Evolutionary conservation across 1,140 invertebrate genomes (phyloP).

Genomic region (Diabrotica virgifera): DNA sequence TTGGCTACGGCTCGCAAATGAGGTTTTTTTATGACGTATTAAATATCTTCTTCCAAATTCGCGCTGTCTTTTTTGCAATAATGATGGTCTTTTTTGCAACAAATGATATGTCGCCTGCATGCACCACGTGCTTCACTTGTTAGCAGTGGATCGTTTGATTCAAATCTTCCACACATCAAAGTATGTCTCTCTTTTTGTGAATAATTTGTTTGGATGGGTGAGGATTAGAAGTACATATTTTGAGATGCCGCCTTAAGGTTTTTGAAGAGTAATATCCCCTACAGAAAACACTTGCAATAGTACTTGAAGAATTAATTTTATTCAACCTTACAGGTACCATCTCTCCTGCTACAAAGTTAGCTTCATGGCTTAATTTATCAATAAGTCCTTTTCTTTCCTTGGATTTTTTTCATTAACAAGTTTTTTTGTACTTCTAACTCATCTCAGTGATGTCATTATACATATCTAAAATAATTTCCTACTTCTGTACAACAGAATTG

Average conservation of each 20-base stretch:
- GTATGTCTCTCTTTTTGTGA: conserved; percentile 19
- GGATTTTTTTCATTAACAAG: neutral
- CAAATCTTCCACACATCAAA: conserved; percentile 19
- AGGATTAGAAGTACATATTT: conserved; percentile 11
- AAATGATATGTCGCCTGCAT: conserved; percentile 30
- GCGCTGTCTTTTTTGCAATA: no score
- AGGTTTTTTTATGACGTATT: conserved; percentile 27
- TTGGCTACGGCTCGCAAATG: conserved; percentile 31
- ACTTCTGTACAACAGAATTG: conserved; percentile 10
- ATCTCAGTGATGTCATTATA: conserved; percentile 18
- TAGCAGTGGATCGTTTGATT: conserved; percentile 18
- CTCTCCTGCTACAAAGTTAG: neutral
- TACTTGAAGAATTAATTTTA: neutral
- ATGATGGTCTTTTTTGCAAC: conserved; percentile 28
- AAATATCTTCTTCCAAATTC: conserved; percentile 30
- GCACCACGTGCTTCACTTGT: conserved; percentile 19
- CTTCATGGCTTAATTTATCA: conserved; percentile 12
- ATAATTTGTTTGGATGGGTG: no score
- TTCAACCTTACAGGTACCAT: neutral
- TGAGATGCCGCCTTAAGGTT: conserved; percentile 11
- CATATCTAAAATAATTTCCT: conserved; percentile 22
- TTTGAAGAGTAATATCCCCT: conserved; percentile 14
- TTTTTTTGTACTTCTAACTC: conserved; percentile 11
- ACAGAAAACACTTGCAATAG: conserved; percentile 9
- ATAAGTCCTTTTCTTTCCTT: conserved; percentile 10